Conservation (phyloP, 2,797 vertebrate species). For the Scolopax bukidnonensis region DNA sequence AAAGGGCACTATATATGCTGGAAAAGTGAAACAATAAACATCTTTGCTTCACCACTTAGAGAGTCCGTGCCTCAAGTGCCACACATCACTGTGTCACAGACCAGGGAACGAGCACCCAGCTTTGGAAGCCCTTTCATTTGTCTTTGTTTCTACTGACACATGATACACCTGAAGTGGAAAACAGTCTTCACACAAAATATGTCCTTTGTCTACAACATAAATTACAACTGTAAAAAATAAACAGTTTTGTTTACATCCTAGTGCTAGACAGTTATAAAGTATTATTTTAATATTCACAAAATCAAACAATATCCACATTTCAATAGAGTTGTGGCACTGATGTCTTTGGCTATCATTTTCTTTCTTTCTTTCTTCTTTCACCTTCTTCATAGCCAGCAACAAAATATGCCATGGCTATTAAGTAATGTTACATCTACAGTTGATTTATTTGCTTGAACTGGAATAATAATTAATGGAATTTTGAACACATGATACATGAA, state of each 20-base stretch:
- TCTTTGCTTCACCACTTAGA: too few relatives aligned
- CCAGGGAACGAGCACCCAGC: neutral
- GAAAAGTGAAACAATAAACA: too few relatives aligned
- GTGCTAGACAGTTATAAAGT: neutral
- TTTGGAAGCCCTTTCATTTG: neutral
- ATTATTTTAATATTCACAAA: neutral
- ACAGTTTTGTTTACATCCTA: neutral
- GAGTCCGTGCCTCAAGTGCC: too few relatives aligned
- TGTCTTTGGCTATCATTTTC: neutral
- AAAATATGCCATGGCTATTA: neutral
- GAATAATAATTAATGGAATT: neutral
- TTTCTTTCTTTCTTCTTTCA: neutral
- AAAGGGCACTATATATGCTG: too few relatives aligned
- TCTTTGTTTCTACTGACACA: neutral
- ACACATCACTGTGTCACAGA: neutral
- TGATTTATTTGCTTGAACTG: neutral
- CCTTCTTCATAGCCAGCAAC: neutral
- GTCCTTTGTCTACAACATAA: neutral
- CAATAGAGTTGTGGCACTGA: neutral
- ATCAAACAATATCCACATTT: neutral
- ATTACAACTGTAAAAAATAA: neutral
- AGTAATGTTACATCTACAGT: neutral
- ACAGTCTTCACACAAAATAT: neutral
- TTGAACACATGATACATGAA: neutral
- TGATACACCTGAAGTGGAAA: neutral